Evolutionary conservation across 2,888 invertebrate genomes (phyloP).

Genomic region (Eilema depressum): DNA sequence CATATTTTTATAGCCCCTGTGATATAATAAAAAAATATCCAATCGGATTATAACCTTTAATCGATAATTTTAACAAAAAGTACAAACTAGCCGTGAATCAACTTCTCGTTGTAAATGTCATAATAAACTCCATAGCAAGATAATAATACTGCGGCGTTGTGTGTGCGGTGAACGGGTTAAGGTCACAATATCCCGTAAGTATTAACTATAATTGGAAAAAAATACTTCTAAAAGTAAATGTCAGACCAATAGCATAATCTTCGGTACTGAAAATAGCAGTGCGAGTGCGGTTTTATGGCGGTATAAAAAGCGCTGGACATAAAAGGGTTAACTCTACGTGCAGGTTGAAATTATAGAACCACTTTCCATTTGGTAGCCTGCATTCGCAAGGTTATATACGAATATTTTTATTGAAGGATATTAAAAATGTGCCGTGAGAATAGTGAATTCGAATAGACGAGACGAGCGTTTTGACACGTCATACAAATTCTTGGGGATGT

Average conservation of each 20-base stretch:
- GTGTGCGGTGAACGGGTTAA: constrained; percentile 28
- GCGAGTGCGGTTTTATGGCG: constrained; percentile 45
- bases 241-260: constrained; percentile 61
- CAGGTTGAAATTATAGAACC: constrained; percentile 7
- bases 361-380: constrained; percentile 6
- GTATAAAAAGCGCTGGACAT: constrained; percentile 30
- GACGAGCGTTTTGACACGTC: too few relatives aligned
- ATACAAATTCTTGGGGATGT: too few relatives aligned
- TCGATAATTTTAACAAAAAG: constrained; percentile 21
- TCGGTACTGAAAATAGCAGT: constrained; percentile 39
- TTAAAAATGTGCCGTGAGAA: background rate
- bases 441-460: background rate
- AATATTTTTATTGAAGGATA: background rate
- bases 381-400: background rate
- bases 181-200: constrained; percentile 47
- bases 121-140: constrained; percentile 47
- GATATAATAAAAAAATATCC: constrained; percentile 7
- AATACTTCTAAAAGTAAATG: constrained; percentile 59
- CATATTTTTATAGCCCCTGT: constrained; percentile 6
- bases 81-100: constrained; percentile 27
- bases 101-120: constrained; percentile 42
- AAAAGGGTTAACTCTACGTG: constrained; percentile 15
- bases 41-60: constrained; percentile 16
- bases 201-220: constrained; percentile 62
- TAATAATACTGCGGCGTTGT: constrained; percentile 37